Conservation (phyloP, 1,140 invertebrate genomes). For the Acromyrmex charruanus region DNA sequence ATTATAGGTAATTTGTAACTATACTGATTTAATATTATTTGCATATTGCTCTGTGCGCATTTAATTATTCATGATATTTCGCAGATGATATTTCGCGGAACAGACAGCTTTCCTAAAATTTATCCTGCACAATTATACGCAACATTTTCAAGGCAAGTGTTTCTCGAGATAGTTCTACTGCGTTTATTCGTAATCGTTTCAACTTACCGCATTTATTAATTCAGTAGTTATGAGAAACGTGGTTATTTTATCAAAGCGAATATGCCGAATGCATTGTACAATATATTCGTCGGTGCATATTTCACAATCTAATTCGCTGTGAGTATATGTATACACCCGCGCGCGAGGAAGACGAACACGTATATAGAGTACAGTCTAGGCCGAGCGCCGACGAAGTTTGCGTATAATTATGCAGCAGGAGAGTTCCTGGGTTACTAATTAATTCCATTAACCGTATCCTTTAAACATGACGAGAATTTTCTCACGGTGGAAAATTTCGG, state of each 20-base stretch:
- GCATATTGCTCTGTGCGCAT: neutral
- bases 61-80: conserved; percentile 33
- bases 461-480: conserved; percentile 61
- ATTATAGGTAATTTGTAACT: neutral
- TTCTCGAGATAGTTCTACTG: conserved; percentile 2
- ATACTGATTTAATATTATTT: conserved; percentile 14
- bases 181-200: conserved; percentile 47
- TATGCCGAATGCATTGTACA: conserved; percentile 66
- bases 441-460: conserved; percentile 60
- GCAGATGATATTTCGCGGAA: conserved; percentile 6
- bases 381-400: conserved; percentile 45
- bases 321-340: neutral
- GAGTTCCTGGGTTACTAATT: conserved; percentile 53
- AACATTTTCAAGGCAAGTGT: conserved; percentile 42
- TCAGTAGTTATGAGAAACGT: conserved; percentile 35
- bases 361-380: conserved; percentile 13
- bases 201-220: conserved; percentile 38
- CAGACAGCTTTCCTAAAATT: conserved; percentile 22
- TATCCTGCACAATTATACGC: conserved; percentile 30
- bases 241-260: conserved; percentile 67
- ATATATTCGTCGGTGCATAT: conserved; percentile 62
- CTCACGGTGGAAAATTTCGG: conserved; percentile 44
- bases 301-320: conserved; percentile 52
- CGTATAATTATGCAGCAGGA: conserved; percentile 56
- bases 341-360: conserved; percentile 31